Percentiles rank a stretch among this genome's conserved stretches.
Conservation (phyloP, 2,888 invertebrate species). For the Diarsia mendica region DNA sequence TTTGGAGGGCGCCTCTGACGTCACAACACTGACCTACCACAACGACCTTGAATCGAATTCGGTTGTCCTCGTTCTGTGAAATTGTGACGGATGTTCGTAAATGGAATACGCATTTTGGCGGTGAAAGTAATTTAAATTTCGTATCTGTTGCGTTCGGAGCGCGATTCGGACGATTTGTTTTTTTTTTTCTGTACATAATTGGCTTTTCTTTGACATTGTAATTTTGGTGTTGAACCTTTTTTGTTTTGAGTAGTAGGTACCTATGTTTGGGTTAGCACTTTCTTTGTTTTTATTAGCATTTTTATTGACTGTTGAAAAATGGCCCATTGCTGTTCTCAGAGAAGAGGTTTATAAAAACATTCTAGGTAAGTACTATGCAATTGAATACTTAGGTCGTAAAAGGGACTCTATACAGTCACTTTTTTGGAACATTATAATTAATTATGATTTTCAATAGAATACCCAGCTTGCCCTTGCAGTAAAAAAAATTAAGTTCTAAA, state of each 20-base stretch:
- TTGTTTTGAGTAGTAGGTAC: too few relatives aligned
- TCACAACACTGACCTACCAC: constrained; percentile 88
- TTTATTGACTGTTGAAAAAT: not conserved
- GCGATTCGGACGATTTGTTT: constrained; percentile 4
- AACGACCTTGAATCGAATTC: constrained; percentile 85
- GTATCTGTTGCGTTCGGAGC: constrained; percentile 27
- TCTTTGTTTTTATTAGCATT: not conserved
- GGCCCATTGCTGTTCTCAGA: not conserved
- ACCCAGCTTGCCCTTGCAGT: too few relatives aligned
- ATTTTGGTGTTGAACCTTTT: not conserved
- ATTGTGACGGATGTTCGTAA: constrained; percentile 69
- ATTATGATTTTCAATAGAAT: not conserved
- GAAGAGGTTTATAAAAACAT: not conserved
- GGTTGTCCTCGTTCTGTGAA: constrained; percentile 73
- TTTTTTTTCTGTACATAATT: not conserved
- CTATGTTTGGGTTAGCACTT: not conserved
- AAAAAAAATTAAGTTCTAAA: too few relatives aligned
- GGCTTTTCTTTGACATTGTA: not conserved
- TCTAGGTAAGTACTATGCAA: not conserved
- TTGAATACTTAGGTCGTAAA: not conserved
- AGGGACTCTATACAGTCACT: not conserved
- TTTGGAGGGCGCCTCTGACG: constrained; percentile 89
- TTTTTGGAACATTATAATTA: not conserved
- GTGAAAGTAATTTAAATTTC: constrained; percentile 59
- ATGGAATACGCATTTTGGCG: constrained; percentile 45